phyloP scores from a whole-genome alignment of 2,888 invertebrate species.

The Allygus modestus region DNA sequence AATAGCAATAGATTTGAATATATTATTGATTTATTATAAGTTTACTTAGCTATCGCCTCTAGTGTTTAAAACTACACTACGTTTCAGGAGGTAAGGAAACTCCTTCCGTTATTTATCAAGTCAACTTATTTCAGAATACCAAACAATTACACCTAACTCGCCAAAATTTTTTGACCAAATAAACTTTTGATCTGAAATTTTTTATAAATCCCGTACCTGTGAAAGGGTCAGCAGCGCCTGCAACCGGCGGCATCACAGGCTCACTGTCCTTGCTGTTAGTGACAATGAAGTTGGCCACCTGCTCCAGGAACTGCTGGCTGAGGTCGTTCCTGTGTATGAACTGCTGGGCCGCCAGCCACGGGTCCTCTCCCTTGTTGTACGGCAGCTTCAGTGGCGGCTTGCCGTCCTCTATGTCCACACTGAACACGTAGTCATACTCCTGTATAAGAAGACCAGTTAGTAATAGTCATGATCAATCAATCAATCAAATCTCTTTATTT shows the following conservation, averaged over 20 bases:
- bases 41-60: no score
- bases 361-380: conserved; percentile 93
- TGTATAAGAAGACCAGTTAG: no score
- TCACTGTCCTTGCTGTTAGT: conserved; percentile 82
- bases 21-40: no score
- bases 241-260: conserved; percentile 54
- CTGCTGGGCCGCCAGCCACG: conserved; percentile 93
- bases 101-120: no score
- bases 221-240: conserved; percentile 19
- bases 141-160: no score
- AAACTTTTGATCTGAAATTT: no score
- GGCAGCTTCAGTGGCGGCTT: conserved; percentile 93
- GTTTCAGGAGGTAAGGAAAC: no score
- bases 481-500: no score
- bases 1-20: no score
- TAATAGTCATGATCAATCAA: conserved; percentile 43
- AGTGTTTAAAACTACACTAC: no score
- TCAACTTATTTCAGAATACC: no score
- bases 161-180: no score
- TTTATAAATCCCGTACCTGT: conserved; percentile 32
- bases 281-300: conserved; percentile 94
- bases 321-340: conserved; percentile 92
- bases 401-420: conserved; percentile 96
- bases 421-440: conserved; percentile 97
- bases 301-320: conserved; percentile 90